Evolutionary conservation across 2,113 vertebrate species (phyloP).

Genomic region (Hippoglossus stenolepis): DNA sequence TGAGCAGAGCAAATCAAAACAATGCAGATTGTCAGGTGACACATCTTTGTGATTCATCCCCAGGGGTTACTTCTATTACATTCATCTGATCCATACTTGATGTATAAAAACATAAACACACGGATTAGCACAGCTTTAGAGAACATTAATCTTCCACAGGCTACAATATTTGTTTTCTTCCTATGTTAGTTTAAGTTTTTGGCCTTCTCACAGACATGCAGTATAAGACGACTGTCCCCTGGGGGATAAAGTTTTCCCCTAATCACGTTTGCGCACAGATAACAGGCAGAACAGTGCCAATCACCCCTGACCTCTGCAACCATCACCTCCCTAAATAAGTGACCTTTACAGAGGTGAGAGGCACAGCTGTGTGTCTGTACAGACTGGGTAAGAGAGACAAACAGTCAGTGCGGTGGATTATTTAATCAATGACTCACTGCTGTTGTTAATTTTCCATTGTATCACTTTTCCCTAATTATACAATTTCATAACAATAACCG

Average conservation of each 20-base stretch:
- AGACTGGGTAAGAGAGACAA: constrained; percentile 8
- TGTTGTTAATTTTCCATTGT: background rate
- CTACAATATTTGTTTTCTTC: too few relatives aligned
- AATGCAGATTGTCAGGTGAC: too few relatives aligned
- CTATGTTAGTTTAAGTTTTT: background rate
- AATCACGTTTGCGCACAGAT: constrained; percentile 34
- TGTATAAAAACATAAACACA: too few relatives aligned
- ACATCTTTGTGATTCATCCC: too few relatives aligned
- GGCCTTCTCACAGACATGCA: too few relatives aligned
- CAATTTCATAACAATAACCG: too few relatives aligned
- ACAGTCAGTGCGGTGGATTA: background rate
- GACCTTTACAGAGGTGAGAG: background rate
- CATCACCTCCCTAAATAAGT: constrained; percentile 18
- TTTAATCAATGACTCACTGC: background rate
- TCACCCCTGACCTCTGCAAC: constrained; percentile 15
- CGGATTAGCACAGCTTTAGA: background rate
- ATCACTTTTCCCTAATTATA: background rate
- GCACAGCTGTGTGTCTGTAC: constrained; percentile 8
- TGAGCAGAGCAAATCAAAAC: too few relatives aligned
- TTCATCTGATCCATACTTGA: too few relatives aligned
- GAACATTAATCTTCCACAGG: too few relatives aligned
- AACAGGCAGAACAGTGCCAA: background rate
- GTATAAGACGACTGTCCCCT: too few relatives aligned
- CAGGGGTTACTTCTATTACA: too few relatives aligned
- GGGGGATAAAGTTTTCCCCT: background rate